Evolutionary conservation across 1,140 invertebrate species (phyloP).

Genomic region (Nebria ingens): DNA sequence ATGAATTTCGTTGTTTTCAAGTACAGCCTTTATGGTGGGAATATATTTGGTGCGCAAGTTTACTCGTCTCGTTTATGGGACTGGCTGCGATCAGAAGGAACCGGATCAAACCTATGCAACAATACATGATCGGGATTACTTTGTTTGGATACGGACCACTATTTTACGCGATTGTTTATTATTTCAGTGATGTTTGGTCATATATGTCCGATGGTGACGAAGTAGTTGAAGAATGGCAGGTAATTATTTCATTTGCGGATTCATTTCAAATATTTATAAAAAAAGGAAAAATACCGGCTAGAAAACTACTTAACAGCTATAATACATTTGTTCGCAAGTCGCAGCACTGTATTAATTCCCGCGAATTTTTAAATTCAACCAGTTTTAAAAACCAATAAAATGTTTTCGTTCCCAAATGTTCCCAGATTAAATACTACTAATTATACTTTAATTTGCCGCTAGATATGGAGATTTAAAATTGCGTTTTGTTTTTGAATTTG

Average conservation of each 20-base stretch:
- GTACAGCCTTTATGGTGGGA: conserved; percentile 80
- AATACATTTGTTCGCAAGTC: no score
- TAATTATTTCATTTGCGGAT: conserved; percentile 27
- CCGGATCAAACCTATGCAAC: conserved; percentile 61
- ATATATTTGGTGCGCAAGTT: conserved; percentile 83
- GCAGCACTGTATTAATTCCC: no score
- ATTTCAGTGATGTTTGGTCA: conserved; percentile 72
- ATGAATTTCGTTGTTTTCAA: neutral
- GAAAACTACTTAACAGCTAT: no score
- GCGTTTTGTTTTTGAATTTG: no score
- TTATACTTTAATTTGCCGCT: no score
- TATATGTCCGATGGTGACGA: conserved; percentile 59
- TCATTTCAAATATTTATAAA: conserved; percentile 3
- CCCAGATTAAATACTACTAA: no score
- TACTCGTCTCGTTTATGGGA: conserved; percentile 78
- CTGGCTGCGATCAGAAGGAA: conserved; percentile 78
- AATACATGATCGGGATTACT: conserved; percentile 73
- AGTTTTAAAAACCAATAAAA: no score
- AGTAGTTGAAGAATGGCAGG: conserved; percentile 65
- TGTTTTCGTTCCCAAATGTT: no score
- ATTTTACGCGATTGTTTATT: conserved; percentile 68
- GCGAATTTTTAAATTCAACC: no score
- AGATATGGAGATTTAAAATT: no score
- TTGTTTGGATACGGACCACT: conserved; percentile 72
- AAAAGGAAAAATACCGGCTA: conserved; percentile 9